Conservation (phyloP, 2,888 invertebrate species). For the Opisthograptis luteolata region DNA sequence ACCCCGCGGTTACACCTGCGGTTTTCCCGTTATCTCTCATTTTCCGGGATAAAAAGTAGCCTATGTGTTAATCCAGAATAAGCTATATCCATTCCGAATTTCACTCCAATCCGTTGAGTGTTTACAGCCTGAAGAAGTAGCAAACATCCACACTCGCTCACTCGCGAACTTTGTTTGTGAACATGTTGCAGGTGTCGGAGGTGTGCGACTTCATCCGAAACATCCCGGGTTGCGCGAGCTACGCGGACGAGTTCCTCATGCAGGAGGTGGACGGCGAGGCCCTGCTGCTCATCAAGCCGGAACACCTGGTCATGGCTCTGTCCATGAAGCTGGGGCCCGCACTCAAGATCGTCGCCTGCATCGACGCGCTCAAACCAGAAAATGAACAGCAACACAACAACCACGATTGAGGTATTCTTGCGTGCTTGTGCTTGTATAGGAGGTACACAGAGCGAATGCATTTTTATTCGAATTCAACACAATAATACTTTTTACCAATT, state of each 20-base stretch:
- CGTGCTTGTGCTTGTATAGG: background rate
- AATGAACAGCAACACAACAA: constrained; percentile 67
- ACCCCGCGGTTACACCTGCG: too few species aligned
- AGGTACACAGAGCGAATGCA: background rate
- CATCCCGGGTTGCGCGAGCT: constrained; percentile 95
- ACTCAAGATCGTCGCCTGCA: constrained; percentile 96
- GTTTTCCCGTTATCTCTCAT: too few species aligned
- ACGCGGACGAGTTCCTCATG: constrained; percentile 96
- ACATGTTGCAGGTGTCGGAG: constrained; percentile 87
- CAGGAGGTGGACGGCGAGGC: constrained; percentile 99
- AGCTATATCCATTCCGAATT: too few species aligned
- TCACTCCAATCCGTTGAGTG: too few species aligned
- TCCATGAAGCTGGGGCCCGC: constrained; percentile 98
- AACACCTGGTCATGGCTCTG: constrained; percentile 97
- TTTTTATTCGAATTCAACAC: background rate
- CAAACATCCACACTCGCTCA: too few species aligned
- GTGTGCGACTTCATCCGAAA: constrained; percentile 95
- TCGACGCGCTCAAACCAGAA: constrained; percentile 91
- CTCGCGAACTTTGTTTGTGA: too few species aligned
- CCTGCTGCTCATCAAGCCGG: constrained; percentile 94
- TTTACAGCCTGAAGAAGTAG: too few species aligned
- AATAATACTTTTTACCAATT: too few species aligned
- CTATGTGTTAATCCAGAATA: too few species aligned
- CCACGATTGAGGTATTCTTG: constrained; percentile 61
- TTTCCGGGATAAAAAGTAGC: too few species aligned